Base-by-base conservation (phyloP, 2,888 invertebrate genomes). In the Vesta saturnalis region DNA sequence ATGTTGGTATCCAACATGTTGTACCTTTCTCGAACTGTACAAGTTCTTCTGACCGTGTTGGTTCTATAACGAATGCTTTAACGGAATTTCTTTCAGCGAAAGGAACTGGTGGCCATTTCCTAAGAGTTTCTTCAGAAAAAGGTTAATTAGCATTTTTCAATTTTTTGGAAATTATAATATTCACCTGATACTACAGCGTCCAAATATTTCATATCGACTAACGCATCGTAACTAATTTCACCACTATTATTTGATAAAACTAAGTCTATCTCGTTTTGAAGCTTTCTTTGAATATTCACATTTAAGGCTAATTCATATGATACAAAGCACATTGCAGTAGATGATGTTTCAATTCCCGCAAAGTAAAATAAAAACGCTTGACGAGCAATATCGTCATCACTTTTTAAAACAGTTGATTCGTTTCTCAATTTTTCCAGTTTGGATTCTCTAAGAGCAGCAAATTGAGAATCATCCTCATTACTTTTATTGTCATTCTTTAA, bases 291-390 rank as follows among this genome's bases (percentile, higher is more conserved):
- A 0, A 86, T 72, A 0, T 85, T 80, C 0, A 80, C 79, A 71
- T 87, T 82, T 0, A 85, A 15, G 1, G 85, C 84, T 46, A 87
- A 69, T 72, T 86, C 86, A 60, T 86, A 85, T 1, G 85, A 74
- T 18, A 79, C 76, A 80, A 86, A 80, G 0, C 80, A 80, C 21
- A 86, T 69, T 0, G 82, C 78, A 0, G 84, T 76, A 0, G 86
- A 85, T 0, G 85, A 80, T 1, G 83, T 85, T 16, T 87, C 87
- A 61, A 84, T 86, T 0, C 87, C 87, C 54, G 85, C 87, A 4
- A 79, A 76, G 73, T 86, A 86, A 77, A 86, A 87, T 18, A 86
- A 76, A 49, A 86, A 84, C 0, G 85, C 85, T 78, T 87, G 89
- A 0, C 88, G 87, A 0, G 87, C 86, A 8, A 90, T 83, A 62